Base-by-base conservation (phyloP, 2,797 vertebrate species). In the Rhinogobio ventralis region DNA sequence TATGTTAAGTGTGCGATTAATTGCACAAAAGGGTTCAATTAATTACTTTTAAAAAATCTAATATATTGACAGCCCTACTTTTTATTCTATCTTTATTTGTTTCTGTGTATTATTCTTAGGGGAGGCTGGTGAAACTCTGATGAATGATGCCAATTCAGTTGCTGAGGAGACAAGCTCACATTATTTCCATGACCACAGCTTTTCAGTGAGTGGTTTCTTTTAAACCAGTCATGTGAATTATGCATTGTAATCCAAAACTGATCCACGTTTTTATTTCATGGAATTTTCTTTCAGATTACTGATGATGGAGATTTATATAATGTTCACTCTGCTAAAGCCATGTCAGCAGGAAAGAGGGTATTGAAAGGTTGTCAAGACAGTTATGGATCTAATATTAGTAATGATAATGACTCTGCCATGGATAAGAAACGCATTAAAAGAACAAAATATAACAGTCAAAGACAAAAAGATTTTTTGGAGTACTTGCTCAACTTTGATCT, bases 401-500 rank as follows among this genome's bases (percentile, higher is more conserved):
- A 36, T 60, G 23, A 83, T n/a, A 53, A 55, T 25, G 23, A 78
- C 79, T 68, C 79, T 28, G 46, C 62, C n/a, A 25, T 42, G 39
- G 39, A 66, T 20, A 86, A 68, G 64, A 87, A 86, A 88, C 83
- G 25, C 28, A 46, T 66, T 7, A 85, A 39, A 79, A 79, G 15
- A 71, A 82, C 14, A 28, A 60, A 77, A 69, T 20, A 30, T n/a
- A 42, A 60, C 73, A 42, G 67, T 33, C 15, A 76, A 82, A 46
- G 4, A 62, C 57, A 83, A 67, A 79, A 42, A 2, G 13, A 36
- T 20, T 89, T 89, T 86, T 85, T 86, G 57, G 82, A 89, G 25
- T 89, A 89, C 33, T 86, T 89, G 69, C 88, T 89, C 39, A 89
- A 86, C 66, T 86, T 88, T 73, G 84, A 91, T 62, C 82, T 85